phyloP scores from a whole-genome alignment of 2,113 vertebrate species.

The Seriola dumerili region DNA sequence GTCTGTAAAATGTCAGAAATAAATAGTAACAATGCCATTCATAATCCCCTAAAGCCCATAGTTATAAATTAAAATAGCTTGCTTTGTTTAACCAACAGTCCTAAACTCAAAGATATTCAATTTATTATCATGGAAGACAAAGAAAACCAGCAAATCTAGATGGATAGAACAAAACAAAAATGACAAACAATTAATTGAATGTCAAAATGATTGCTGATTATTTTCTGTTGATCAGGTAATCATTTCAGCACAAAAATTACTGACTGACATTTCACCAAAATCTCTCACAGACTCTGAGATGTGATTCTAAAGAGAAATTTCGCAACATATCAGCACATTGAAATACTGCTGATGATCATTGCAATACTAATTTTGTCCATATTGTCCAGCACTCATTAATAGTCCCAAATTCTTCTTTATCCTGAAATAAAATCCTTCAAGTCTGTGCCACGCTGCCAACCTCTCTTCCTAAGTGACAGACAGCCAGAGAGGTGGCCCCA shows the following conservation, averaged over 20 bases:
- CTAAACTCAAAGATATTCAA: too few species aligned
- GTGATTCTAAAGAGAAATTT: neutral
- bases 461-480: slow-evolving; percentile 24
- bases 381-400: neutral
- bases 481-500: slow-evolving; percentile 38
- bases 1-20: neutral
- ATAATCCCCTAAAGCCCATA: too few species aligned
- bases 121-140: too few species aligned
- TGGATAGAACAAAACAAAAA: neutral
- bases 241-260: neutral
- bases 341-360: neutral
- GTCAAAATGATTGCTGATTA: neutral
- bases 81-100: too few species aligned
- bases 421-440: slow-evolving; percentile 12
- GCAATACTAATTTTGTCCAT: neutral
- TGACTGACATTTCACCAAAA: neutral
- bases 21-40: neutral
- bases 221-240: too few species aligned
- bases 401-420: neutral
- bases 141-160: neutral
- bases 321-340: neutral
- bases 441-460: slow-evolving; percentile 23
- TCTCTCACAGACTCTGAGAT: neutral
- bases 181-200: neutral
- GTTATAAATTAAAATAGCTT: too few species aligned